phyloP scores from a whole-genome alignment of 2,113 vertebrate genomes.

The Junco hyemalis region DNA sequence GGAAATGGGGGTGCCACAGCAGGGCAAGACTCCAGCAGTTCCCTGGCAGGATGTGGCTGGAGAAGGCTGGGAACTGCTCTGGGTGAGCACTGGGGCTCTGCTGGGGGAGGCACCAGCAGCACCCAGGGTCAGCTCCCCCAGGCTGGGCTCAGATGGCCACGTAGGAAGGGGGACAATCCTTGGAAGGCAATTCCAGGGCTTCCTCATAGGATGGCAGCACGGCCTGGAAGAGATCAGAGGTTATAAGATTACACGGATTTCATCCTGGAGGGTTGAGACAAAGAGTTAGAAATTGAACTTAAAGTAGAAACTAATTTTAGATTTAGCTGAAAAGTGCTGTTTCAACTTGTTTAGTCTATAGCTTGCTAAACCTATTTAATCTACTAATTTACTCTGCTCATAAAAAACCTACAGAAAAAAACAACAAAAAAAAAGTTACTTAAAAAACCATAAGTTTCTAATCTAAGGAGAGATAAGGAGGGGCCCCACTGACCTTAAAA shows the following conservation, averaged over 20 bases:
- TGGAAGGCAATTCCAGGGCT: slow-evolving; percentile 73
- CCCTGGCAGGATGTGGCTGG: background rate
- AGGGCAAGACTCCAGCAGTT: background rate
- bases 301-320: background rate
- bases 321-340: background rate
- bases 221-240: slow-evolving; percentile 46
- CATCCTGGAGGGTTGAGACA: background rate
- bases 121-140: background rate
- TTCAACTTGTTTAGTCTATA: background rate
- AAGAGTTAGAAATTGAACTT: background rate
- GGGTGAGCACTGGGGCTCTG: background rate
- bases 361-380: background rate
- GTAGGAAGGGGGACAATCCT: slow-evolving; percentile 70
- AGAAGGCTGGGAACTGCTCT: background rate
- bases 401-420: background rate
- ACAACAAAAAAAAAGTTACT: background rate
- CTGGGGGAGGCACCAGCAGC: background rate
- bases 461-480: background rate
- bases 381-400: background rate
- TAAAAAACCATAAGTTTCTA: background rate
- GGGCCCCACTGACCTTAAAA: background rate
- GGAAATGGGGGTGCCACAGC: background rate
- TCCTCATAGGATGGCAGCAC: slow-evolving; percentile 79
- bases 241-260: background rate
- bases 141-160: slow-evolving; percentile 29